Evolutionary conservation across 2,113 vertebrate species (phyloP).

Genomic region (Pteropus alecto): DNA sequence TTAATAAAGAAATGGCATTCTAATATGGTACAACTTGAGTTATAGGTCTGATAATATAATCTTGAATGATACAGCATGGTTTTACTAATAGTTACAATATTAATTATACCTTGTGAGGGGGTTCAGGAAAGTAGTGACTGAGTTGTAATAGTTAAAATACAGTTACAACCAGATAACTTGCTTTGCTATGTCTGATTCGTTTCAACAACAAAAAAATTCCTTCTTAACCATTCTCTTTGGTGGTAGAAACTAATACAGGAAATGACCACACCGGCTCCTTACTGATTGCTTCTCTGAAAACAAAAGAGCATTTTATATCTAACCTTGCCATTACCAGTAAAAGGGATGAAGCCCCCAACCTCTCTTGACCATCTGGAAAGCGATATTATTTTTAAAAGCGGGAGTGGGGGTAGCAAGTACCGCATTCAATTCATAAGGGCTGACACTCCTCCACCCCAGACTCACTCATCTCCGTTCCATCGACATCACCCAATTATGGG

Average conservation of each 20-base stretch:
- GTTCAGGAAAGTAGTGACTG: neutral
- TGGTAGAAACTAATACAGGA: neutral
- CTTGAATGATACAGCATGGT: neutral
- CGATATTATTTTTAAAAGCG: neutral
- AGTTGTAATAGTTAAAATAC: constrained; percentile 19
- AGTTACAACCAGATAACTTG: neutral
- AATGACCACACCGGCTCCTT: constrained; percentile 62
- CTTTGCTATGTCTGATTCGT: neutral
- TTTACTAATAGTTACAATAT: neutral
- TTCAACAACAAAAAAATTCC: constrained; percentile 29
- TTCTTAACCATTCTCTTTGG: neutral
- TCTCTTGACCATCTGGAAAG: neutral
- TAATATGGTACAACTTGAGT: neutral
- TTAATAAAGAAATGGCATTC: neutral
- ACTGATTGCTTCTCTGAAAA: constrained; percentile 36
- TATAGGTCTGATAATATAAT: neutral
- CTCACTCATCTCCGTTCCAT: neutral
- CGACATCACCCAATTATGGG: neutral
- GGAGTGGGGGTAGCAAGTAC: neutral
- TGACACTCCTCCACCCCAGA: neutral
- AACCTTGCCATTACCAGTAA: neutral
- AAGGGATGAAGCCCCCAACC: neutral
- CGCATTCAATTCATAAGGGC: neutral
- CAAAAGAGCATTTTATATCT: constrained; percentile 56
- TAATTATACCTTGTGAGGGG: neutral